Conservation (phyloP, 2,888 invertebrate species). For the Ichneumon xanthorius region DNA sequence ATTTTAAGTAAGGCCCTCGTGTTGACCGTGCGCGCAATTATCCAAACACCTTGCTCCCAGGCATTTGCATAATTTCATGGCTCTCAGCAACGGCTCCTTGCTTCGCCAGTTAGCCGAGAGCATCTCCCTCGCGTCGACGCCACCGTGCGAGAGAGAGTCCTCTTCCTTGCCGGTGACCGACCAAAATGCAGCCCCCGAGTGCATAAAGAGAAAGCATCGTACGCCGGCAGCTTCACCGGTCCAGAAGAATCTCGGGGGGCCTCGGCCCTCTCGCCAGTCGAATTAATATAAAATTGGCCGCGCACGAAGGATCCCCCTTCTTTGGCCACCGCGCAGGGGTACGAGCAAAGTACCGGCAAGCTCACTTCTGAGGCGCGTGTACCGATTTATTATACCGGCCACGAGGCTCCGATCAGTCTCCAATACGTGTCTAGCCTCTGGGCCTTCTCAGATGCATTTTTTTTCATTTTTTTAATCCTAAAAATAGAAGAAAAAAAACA, state of each 20-base stretch:
- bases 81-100: constrained; percentile 69
- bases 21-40: constrained; percentile 78
- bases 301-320: constrained; percentile 34
- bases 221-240: constrained; percentile 2
- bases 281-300: constrained; percentile 63
- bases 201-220: constrained; percentile 8
- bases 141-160: constrained; percentile 3
- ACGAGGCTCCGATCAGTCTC: constrained; percentile 23
- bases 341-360: constrained; percentile 20
- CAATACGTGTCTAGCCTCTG: constrained; percentile 37
- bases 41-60: constrained; percentile 80
- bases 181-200: constrained; percentile 6
- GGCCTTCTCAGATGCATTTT: constrained; percentile 12
- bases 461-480: not conserved
- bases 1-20: constrained; percentile 80
- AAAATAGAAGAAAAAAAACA: not conserved
- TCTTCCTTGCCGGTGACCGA: constrained; percentile 7
- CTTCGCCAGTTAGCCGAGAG: constrained; percentile 51
- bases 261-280: constrained; percentile 22
- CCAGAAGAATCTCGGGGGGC: constrained; percentile 41
- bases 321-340: constrained; percentile 6
- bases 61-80: constrained; percentile 81
- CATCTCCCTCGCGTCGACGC: constrained; percentile 9
- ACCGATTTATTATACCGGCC: constrained; percentile 30
- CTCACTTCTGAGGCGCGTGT: constrained; percentile 38